Evolutionary conservation across 2,888 invertebrate genomes (phyloP).

Genomic region (Dasypolia templi): DNA sequence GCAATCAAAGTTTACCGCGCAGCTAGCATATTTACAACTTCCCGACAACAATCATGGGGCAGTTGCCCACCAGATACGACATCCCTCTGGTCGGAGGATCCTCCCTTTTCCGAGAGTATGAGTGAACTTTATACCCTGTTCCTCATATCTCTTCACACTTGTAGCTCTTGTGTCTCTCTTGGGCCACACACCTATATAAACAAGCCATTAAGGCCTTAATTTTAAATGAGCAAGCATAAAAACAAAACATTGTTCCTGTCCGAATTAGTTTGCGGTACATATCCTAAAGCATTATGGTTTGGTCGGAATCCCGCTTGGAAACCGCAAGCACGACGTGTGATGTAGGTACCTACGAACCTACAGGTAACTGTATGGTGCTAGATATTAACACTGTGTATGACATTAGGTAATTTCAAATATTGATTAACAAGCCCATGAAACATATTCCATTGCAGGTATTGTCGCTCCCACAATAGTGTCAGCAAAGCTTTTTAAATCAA

Average conservation of each 20-base stretch:
- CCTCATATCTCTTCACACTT: too few relatives aligned
- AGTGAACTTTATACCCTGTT: too few relatives aligned
- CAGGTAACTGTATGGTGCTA: neutral
- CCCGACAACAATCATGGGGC: too few relatives aligned
- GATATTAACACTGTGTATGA: slow-evolving; percentile 16
- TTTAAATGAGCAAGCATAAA: slow-evolving; percentile 18
- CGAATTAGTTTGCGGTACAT: slow-evolving; percentile 48
- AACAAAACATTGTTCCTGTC: slow-evolving; percentile 18
- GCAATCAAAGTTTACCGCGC: too few relatives aligned
- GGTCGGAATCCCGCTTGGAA: slow-evolving; percentile 20
- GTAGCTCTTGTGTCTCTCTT: too few relatives aligned
- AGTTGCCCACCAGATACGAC: too few relatives aligned
- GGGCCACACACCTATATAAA: neutral
- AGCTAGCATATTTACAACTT: too few relatives aligned
- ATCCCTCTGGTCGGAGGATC: too few relatives aligned
- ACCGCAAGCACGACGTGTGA: slow-evolving; percentile 49
- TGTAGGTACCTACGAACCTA: slow-evolving; percentile 3
- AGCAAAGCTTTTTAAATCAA: too few relatives aligned
- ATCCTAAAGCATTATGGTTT: slow-evolving; percentile 35
- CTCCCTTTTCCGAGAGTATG: too few relatives aligned
- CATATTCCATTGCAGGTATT: too few relatives aligned
- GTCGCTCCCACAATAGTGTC: too few relatives aligned
- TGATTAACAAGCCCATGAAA: slow-evolving; percentile 12
- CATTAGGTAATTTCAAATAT: slow-evolving; percentile 37
- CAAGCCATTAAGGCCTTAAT: neutral